Percentiles rank a stretch among this genome's conserved stretches.
Conservation (phyloP, 1,140 invertebrate genomes). For the Sarcophaga peregrina region DNA sequence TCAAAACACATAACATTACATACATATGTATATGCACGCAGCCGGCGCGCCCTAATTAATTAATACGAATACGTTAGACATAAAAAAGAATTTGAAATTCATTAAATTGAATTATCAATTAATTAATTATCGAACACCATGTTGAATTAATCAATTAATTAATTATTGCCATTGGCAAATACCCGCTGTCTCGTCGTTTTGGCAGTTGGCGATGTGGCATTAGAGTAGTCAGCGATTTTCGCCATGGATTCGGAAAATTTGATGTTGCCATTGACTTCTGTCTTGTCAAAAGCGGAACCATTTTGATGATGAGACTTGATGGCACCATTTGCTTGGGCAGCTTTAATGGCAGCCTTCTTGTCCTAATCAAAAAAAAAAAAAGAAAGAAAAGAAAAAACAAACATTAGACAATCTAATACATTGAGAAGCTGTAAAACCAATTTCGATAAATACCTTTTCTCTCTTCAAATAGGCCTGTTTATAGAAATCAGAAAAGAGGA, state of each 20-base stretch:
- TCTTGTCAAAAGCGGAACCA: slow-evolving; percentile 45
- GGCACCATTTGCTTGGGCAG: slow-evolving; percentile 43
- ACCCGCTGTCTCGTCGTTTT: slow-evolving; percentile 58
- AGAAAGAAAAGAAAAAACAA: not conserved
- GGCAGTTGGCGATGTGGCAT: slow-evolving; percentile 43
- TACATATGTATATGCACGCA: not conserved
- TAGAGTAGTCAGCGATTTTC: slow-evolving; percentile 53
- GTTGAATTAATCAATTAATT: slow-evolving; percentile 34
- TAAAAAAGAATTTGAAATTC: not conserved
- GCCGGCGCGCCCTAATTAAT: slow-evolving; percentile 11
- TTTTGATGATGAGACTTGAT: not conserved
- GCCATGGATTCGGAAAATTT: slow-evolving; percentile 43
- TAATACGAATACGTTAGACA: not conserved
- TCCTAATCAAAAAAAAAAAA: slow-evolving; percentile 50
- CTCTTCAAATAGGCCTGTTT: slow-evolving; percentile 72
- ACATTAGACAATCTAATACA: not conserved
- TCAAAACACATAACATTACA: not conserved
- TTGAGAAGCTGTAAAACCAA: not conserved
- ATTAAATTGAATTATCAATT: slow-evolving; percentile 41
- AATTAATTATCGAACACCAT: not conserved
- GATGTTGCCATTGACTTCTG: slow-evolving; percentile 47
- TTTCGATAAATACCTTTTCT: slow-evolving; percentile 54
- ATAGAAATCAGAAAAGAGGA: slow-evolving; percentile 84
- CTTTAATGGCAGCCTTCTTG: slow-evolving; percentile 52
- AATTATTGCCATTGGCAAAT: slow-evolving; percentile 51